phyloP scores from a whole-genome alignment of 1,140 invertebrate genomes.

The Rhagoletis zephyria region DNA sequence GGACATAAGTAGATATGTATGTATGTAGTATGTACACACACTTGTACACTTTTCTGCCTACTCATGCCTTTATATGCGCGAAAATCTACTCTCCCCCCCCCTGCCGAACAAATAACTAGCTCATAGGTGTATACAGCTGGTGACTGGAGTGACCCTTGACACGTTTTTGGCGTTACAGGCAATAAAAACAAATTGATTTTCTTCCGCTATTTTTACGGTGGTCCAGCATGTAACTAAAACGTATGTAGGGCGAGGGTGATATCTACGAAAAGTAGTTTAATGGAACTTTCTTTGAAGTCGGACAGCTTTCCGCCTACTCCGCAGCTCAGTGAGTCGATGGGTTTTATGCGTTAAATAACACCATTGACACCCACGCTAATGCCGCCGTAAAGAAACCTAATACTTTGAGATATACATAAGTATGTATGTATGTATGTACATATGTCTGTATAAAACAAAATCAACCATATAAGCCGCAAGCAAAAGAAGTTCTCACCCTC shows the following conservation, averaged over 20 bases:
- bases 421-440: no score
- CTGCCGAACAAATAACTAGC: no score
- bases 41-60: background rate
- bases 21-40: background rate
- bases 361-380: background rate
- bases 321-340: background rate
- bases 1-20: background rate
- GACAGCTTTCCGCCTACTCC: background rate
- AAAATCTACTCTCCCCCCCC: background rate
- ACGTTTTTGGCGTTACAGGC: constrained; percentile 36
- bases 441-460: no score
- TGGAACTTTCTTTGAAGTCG: background rate
- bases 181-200: constrained; percentile 46
- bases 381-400: background rate
- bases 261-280: background rate
- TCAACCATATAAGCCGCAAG: background rate
- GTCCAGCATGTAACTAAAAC: background rate
- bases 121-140: background rate
- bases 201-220: background rate
- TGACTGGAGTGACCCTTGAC: constrained; percentile 32
- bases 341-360: background rate
- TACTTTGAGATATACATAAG: background rate
- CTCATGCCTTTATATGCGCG: background rate
- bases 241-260: no score
- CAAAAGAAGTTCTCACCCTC: background rate